Base-by-base conservation (phyloP, 2,113 vertebrate species). In the Maccullochella peelii region DNA sequence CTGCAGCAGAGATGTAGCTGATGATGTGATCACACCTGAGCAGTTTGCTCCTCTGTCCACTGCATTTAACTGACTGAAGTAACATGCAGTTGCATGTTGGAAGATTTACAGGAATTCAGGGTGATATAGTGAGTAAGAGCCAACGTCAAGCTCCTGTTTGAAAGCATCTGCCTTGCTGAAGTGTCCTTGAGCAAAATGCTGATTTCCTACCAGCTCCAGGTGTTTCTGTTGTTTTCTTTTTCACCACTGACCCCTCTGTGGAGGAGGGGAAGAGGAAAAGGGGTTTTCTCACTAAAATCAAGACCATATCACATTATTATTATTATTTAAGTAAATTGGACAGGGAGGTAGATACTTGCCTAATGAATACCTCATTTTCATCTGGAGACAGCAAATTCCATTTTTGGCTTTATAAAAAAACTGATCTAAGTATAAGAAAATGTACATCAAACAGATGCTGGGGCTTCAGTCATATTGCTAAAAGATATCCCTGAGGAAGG, bases 11-110 rank as follows among this genome's bases (percentile, higher is more conserved):
- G 81, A 86, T 63, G 67, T 74, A 20, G 83, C 78, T 27, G 68
- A 73, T 27, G 68, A 73, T 36, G 83, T n/a, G 65, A 85, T 85
- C 86, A 6, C 85, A 92, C 88, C 89, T 89, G 91, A 89, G 23
- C 49, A 3, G 70, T 77, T 65, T 18, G 55, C 73, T 79, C 27
- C 62, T 58, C 76, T n/a, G 52, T 75, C 44, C 21, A 1, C 42
- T 11, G 55, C 18, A 7, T 73, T 81, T 47, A 67, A 54, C 21
- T 18, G 47, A 52, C 4, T 9, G 36, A 11, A 7, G 36, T 9
- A 71, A 61, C 40, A 15, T 1, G 6, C 50, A 27, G 18, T 6
- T 36, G 9, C 47, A 30, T 11, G 30, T 66, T 23, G 50, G 9
- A 5, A 77, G 47, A 80, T 55, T 27, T 21, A n/a, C 6, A 52